These are phyloP conservation scores for Myotis myotis DNA, from an alignment of 2,797 vertebrate genomes.

Conservation along the genomic window DNA sequence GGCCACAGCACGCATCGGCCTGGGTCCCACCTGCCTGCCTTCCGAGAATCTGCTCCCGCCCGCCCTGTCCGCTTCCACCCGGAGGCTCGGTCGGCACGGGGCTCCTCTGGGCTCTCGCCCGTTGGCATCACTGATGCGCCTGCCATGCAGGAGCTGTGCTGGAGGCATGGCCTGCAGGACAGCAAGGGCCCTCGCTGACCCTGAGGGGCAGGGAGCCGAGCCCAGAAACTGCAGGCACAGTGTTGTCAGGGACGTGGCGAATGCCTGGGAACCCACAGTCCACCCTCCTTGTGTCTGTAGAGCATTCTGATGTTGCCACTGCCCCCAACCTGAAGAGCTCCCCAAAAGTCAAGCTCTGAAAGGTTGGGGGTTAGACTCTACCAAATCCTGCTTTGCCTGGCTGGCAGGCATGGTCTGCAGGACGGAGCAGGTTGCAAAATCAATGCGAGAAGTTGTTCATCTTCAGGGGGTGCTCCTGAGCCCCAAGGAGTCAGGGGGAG, in stretches of 20 bases:
- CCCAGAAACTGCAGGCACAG: rapidly evolving
- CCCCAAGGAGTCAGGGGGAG: background rate
- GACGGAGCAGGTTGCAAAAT: rapidly evolving
- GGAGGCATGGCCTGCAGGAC: rapidly evolving
- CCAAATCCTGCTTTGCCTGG: background rate
- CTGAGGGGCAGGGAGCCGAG: rapidly evolving
- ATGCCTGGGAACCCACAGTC: rapidly evolving
- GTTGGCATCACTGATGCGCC: rapidly evolving
- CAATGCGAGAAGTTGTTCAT: rapidly evolving
- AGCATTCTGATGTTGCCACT: background rate
- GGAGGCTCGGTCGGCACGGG: rapidly evolving
- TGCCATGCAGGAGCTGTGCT: rapidly evolving
- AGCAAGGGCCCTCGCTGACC: too few species aligned
- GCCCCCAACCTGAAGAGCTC: background rate
- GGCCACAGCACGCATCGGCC: background rate
- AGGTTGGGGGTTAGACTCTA: rapidly evolving
- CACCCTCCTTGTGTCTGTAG: background rate
- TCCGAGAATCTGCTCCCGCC: background rate
- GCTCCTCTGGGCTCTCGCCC: rapidly evolving
- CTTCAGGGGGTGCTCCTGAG: background rate
- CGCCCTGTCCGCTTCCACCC: rapidly evolving
- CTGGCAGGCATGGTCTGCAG: rapidly evolving
- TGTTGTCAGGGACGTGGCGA: rapidly evolving
- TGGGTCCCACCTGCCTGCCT: too few species aligned
- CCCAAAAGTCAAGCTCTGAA: background rate